Evolutionary conservation across 1,140 invertebrate species (phyloP).

Genomic region (Bicyclus anynana): DNA sequence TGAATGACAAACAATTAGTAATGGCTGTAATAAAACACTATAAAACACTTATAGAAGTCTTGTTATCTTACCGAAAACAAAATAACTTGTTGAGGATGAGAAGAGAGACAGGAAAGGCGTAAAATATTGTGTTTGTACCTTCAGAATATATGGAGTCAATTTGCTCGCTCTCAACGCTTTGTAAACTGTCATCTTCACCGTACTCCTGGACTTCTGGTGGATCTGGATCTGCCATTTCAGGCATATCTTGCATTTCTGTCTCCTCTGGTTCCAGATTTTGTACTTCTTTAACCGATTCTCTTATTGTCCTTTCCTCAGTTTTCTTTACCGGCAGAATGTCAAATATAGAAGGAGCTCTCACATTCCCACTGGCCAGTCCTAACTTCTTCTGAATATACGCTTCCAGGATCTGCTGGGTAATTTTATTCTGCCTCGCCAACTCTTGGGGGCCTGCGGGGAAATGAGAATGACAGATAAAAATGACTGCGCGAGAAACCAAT

Average conservation of each 20-base stretch:
- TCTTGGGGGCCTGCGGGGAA: conserved; percentile 78
- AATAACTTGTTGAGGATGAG: background rate
- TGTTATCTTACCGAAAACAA: background rate
- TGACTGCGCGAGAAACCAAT: conserved; percentile 54
- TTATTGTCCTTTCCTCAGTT: conserved; percentile 36
- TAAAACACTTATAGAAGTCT: background rate
- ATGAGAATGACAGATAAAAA: conserved; percentile 74
- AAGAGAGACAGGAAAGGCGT: conserved; percentile 3
- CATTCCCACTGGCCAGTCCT: conserved; percentile 62
- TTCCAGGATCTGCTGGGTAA: conserved; percentile 84
- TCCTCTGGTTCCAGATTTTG: conserved; percentile 22
- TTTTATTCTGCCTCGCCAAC: conserved; percentile 83
- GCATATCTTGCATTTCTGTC: conserved; percentile 10
- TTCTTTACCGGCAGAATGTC: conserved; percentile 78
- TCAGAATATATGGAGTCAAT: conserved; percentile 70
- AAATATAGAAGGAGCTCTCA: conserved; percentile 77
- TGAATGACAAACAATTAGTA: background rate
- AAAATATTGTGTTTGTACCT: conserved; percentile 28
- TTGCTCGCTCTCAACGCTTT: conserved; percentile 82
- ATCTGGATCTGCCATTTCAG: conserved; percentile 15
- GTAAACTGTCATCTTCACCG: conserved; percentile 71
- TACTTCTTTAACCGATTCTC: conserved; percentile 27
- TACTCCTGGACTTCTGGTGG: conserved; percentile 37
- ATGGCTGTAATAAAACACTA: background rate
- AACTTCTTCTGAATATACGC: conserved; percentile 82